Evolutionary conservation across 2,113 vertebrate species (phyloP), one percentile per base, ranked within the genome.

Genomic region (Morphnarchus princeps): DNA sequence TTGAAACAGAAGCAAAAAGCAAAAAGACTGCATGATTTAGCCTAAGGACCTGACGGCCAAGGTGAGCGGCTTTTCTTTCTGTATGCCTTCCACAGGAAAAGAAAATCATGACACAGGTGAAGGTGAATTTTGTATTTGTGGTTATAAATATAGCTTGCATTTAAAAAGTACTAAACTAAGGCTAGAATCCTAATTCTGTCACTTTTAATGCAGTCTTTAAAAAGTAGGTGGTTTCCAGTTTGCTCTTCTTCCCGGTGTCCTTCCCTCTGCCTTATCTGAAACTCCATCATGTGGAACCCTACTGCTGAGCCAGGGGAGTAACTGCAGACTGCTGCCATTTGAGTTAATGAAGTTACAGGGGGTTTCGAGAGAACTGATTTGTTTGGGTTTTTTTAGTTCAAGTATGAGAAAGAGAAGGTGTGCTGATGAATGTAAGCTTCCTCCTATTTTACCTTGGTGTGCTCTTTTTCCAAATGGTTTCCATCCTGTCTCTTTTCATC

Each of bases 211-310:
- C 18, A 58, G 11, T 24, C 12, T 73, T 83, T 43, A 12, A 57
- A 89, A 84, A 84, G 1, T 1, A 16, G 20, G 11, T 47, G 0
- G 2, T 71, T 93, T 91, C 14, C 42, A 81, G 8, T 70, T 87
- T 86, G 18, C 2, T 50, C 1, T 52, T 81, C 28, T 5, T 70
- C 9, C 12, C 0, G 0, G 11, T 3, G 3, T 55, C 6, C 3
- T 78, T 85, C 26, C 14, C 3, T 63, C 29, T 93, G 6, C 58
- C 50, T 82, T 66, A 13, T 6, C 61, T 74, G 19, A 70, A 83
- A 63, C 8, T 47, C 28, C 2, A 4, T 72, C 13, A 22, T 0
- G 0, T 34, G 15, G 9, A 76, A 52, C 6, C 1, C 11, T 71
- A 15, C 29, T 42, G 13, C 17, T 62, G 25, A 50, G n/a, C 11